Evolutionary conservation across 2,797 vertebrate genomes (phyloP).

Genomic region (Allobates femoralis): DNA sequence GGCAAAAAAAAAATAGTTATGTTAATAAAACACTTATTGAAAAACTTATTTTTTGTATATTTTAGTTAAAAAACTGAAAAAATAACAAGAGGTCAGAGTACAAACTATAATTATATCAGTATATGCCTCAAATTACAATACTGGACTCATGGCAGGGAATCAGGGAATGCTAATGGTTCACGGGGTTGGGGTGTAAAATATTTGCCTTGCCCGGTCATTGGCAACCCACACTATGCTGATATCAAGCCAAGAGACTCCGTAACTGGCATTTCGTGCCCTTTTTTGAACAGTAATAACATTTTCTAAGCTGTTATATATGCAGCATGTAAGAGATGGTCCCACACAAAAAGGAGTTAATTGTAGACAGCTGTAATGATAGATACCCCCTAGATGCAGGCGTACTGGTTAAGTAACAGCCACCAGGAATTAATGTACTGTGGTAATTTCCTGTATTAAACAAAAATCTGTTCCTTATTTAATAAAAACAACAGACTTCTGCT

Average conservation of each 20-base stretch:
- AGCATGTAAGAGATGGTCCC: not conserved
- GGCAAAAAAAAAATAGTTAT: too few species aligned
- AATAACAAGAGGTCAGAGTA: too few species aligned
- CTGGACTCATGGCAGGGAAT: too few species aligned
- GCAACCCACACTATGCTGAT: not conserved
- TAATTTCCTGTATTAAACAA: slow-evolving; percentile 12
- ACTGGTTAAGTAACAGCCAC: not conserved
- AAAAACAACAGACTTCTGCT: slow-evolving; percentile 20
- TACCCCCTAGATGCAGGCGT: not conserved
- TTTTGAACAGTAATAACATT: not conserved
- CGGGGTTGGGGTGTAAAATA: too few species aligned
- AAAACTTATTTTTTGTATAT: too few species aligned
- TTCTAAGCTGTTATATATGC: not conserved
- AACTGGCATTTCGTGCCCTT: not conserved
- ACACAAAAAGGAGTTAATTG: not conserved
- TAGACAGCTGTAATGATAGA: not conserved
- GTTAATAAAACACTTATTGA: too few species aligned
- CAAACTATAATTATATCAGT: too few species aligned
- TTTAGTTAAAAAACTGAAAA: too few species aligned
- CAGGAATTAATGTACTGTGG: slow-evolving; percentile 2
- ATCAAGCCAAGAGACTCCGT: not conserved
- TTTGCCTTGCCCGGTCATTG: too few species aligned
- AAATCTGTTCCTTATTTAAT: slow-evolving; percentile 30
- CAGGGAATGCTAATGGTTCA: too few species aligned
- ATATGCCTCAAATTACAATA: too few species aligned